Percentiles rank a stretch among this genome's conserved stretches.
Conservation (phyloP, 37 sponge, comb jelly and placozoan species). For the Diacarnus erythraeanus region DNA sequence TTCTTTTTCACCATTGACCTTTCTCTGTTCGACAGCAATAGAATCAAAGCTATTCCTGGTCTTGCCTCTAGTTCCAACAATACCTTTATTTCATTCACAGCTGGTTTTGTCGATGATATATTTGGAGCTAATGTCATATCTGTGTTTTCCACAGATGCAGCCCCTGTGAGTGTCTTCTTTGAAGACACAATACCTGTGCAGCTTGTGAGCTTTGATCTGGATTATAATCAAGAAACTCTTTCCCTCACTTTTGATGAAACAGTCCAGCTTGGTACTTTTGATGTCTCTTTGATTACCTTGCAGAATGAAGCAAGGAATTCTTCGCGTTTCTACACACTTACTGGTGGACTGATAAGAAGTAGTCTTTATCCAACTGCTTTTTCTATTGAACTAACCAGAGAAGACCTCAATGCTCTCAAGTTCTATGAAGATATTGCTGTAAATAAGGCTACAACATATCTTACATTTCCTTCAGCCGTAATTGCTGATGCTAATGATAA, state of each 20-base stretch:
- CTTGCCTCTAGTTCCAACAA: slow-evolving; percentile 64
- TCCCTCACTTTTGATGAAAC: slow-evolving; percentile 70
- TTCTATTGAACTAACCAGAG: slow-evolving; percentile 51
- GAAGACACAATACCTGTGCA: slow-evolving; percentile 49
- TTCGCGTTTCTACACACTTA: slow-evolving; percentile 46
- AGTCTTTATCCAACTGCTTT: slow-evolving; percentile 44
- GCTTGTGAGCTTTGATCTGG: slow-evolving; percentile 36
- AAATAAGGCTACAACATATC: slow-evolving; percentile 49
- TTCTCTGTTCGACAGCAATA: slow-evolving; percentile 51
- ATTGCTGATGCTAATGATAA: slow-evolving; percentile 67
- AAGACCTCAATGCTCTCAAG: slow-evolving; percentile 83
- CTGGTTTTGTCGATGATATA: slow-evolving; percentile 50
- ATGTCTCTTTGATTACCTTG: slow-evolving; percentile 60
- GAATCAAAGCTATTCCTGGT: slow-evolving; percentile 62
- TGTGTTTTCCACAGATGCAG: slow-evolving; percentile 44
- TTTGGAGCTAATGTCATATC: slow-evolving; percentile 67
- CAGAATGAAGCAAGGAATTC: slow-evolving; percentile 27
- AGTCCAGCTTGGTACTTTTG: slow-evolving; percentile 57
- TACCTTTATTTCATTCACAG: slow-evolving; percentile 76
- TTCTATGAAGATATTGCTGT: slow-evolving; percentile 48
- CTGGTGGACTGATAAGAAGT: slow-evolving; percentile 55
- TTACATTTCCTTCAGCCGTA: slow-evolving; percentile 41
- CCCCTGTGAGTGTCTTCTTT: slow-evolving; percentile 44
- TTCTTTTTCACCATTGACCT: slow-evolving; percentile 44
- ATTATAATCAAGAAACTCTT: slow-evolving; percentile 57